Percentiles rank a stretch among this genome's conserved stretches.
Conservation (phyloP, 1,140 invertebrate species). For the Bombus vancouverensis region DNA sequence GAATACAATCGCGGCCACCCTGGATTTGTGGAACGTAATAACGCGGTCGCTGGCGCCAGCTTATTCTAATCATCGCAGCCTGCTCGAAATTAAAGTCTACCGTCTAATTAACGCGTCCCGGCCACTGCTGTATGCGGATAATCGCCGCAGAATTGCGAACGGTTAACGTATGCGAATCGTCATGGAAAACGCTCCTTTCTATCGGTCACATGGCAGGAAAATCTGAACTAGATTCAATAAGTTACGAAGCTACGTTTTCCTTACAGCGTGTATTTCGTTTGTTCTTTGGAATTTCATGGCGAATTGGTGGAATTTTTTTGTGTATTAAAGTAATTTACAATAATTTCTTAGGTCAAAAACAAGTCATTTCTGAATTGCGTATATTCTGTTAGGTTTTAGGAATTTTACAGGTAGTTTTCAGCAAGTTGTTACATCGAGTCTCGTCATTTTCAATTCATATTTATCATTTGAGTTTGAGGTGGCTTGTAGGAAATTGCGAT, state of each 20-base stretch:
- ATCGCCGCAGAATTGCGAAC: slow-evolving; percentile 66
- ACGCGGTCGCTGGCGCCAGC: slow-evolving; percentile 44
- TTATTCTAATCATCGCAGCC: slow-evolving; percentile 66
- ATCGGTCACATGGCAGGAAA: slow-evolving; percentile 6
- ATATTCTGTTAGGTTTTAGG: neutral
- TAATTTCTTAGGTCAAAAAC: neutral
- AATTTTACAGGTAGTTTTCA: too few relatives aligned
- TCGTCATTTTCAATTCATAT: neutral
- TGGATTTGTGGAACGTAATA: slow-evolving; percentile 59
- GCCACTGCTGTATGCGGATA: slow-evolving; percentile 54
- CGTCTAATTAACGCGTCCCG: slow-evolving; percentile 66
- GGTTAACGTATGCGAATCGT: slow-evolving; percentile 18
- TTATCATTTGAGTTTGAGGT: neutral
- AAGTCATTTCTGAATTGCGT: neutral
- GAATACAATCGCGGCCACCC: neutral
- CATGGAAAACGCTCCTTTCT: neutral
- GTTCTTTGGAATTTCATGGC: neutral
- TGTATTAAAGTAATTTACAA: neutral
- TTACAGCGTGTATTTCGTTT: neutral
- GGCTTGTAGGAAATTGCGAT: neutral
- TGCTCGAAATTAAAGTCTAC: slow-evolving; percentile 65
- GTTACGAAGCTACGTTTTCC: slow-evolving; percentile 40
- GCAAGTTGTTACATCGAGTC: too few relatives aligned
- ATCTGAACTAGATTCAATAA: slow-evolving; percentile 58
- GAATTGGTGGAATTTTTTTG: neutral